Evolutionary conservation across 1,140 invertebrate genomes (phyloP).

Genomic region (Mizuhopecten yessoensis): DNA sequence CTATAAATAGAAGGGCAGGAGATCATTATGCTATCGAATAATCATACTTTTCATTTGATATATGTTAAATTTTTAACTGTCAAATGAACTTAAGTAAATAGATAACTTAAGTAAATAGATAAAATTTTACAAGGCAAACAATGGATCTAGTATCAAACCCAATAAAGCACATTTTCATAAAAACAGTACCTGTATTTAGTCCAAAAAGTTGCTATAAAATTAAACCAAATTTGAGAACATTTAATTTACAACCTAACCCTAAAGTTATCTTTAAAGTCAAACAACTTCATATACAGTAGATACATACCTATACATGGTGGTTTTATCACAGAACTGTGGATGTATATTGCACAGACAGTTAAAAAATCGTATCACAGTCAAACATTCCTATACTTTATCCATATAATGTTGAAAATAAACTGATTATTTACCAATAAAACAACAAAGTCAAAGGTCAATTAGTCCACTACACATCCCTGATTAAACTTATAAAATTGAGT

Average conservation of each 20-base stretch:
- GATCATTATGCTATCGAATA: neutral
- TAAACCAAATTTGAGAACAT: too few relatives aligned
- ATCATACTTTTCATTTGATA: neutral
- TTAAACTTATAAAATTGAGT: too few relatives aligned
- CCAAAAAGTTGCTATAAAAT: too few relatives aligned
- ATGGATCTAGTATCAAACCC: neutral
- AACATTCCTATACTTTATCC: too few relatives aligned
- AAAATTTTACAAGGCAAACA: neutral
- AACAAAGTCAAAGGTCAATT: too few relatives aligned
- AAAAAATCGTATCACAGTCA: slow-evolving; percentile 1
- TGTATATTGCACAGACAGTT: slow-evolving; percentile 14
- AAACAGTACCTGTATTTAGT: neutral
- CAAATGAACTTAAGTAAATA: too few relatives aligned
- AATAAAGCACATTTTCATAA: neutral
- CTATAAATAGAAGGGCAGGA: neutral
- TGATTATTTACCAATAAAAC: too few relatives aligned
- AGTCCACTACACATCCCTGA: too few relatives aligned
- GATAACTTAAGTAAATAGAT: too few relatives aligned
- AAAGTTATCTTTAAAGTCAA: too few relatives aligned
- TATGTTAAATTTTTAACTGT: neutral
- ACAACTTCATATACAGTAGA: neutral
- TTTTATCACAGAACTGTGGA: slow-evolving; percentile 13
- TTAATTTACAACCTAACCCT: too few relatives aligned
- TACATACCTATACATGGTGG: neutral
- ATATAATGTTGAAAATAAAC: neutral